phyloP scores from a whole-genome alignment of 2,888 invertebrate species.

The Apodemia mormo region DNA sequence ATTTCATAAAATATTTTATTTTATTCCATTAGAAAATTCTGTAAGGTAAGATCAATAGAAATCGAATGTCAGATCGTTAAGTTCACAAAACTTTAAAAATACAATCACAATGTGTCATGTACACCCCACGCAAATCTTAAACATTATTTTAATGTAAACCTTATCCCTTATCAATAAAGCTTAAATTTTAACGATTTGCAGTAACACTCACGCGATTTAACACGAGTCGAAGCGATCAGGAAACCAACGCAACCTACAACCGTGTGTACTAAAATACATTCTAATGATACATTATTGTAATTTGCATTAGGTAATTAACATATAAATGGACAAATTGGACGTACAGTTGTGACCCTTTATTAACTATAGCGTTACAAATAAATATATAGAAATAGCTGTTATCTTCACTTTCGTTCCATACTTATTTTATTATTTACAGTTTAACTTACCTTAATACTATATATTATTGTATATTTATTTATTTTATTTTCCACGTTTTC shows the following conservation, averaged over 20 bases:
- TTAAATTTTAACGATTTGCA: no score
- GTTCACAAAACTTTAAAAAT: no score
- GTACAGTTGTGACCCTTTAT: conserved; percentile 75
- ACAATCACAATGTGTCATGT: no score
- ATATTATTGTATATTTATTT: conserved; percentile 36
- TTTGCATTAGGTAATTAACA: conserved; percentile 80
- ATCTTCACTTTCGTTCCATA: conserved; percentile 73
- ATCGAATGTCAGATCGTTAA: no score
- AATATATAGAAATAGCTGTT: conserved; percentile 57
- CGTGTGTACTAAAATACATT: conserved; percentile 71
- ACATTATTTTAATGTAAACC: no score
- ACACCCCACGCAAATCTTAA: no score
- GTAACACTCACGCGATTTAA: no score
- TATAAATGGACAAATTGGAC: conserved; percentile 82
- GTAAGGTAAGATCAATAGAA: no score
- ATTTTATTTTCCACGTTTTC: conserved; percentile 19
- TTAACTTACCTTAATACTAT: conserved; percentile 39
- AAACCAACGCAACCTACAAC: conserved; percentile 32
- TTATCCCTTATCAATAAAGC: no score
- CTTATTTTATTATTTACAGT: conserved; percentile 59
- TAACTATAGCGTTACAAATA: conserved; percentile 61
- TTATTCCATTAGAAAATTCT: no score
- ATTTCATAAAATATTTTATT: no score
- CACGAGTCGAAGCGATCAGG: neutral
- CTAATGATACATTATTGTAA: conserved; percentile 80